Conservation (phyloP, 2,888 invertebrate species). For the Rugalucina vietnamica region DNA sequence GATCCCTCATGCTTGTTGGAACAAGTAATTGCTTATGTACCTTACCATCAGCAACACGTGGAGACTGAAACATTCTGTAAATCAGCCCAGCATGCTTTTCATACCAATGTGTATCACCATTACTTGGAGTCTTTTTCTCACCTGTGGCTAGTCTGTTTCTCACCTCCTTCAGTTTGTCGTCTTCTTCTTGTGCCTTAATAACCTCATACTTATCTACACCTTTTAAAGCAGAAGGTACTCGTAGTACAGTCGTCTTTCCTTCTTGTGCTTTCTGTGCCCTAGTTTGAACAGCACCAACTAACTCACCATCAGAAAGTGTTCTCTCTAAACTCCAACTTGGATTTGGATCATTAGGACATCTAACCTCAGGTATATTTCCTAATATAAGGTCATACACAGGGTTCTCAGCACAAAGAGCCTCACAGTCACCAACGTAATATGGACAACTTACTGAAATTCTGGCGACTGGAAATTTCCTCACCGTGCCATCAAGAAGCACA, state of each 20-base stretch:
- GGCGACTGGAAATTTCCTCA: constrained; percentile 23
- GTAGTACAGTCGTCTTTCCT: background rate
- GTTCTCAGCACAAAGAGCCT: constrained; percentile 42
- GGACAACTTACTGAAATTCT: constrained; percentile 38
- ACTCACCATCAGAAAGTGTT: too few species aligned
- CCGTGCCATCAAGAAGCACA: constrained; percentile 47
- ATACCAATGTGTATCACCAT: background rate
- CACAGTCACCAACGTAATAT: constrained; percentile 30
- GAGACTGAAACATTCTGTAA: constrained; percentile 28
- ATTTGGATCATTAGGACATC: constrained; percentile 36
- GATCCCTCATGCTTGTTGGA: constrained; percentile 29
- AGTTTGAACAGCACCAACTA: background rate
- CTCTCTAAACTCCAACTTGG: too few species aligned
- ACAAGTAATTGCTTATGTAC: constrained; percentile 37
- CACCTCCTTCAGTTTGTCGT: background rate
- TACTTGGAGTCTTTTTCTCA: background rate
- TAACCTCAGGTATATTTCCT: constrained; percentile 35
- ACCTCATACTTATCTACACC: background rate
- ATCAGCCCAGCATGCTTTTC: constrained; percentile 10
- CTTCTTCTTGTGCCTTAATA: background rate
- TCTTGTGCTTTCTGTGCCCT: background rate
- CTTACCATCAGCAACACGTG: background rate
- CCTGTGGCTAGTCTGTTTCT: background rate
- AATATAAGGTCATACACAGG: constrained; percentile 48
- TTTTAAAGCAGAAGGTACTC: background rate